phyloP scores from a whole-genome alignment of 37 sponge, comb jelly and placozoan genomes.

The Corticium candelabrum region DNA sequence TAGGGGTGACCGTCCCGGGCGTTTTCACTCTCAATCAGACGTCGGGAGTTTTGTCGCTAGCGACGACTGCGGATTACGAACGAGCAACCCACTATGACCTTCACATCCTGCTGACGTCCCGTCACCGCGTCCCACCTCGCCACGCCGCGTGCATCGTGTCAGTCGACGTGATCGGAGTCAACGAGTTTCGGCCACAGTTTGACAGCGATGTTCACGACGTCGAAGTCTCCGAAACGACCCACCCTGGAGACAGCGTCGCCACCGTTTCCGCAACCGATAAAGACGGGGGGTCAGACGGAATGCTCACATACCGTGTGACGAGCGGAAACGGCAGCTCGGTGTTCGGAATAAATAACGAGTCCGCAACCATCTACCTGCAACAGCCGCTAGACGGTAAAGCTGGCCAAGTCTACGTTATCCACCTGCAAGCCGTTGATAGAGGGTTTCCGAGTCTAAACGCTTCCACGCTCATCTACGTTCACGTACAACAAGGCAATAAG shows the following conservation, averaged over 20 bases:
- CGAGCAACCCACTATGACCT: no score
- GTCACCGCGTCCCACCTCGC: no score
- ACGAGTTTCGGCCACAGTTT: not conserved
- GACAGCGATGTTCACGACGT: not conserved
- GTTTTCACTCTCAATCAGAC: no score
- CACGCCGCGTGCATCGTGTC: no score
- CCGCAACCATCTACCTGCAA: not conserved
- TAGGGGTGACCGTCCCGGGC: no score
- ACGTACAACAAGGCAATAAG: not conserved
- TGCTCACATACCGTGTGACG: not conserved
- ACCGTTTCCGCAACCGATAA: not conserved
- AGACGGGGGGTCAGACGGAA: not conserved
- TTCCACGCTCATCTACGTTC: not conserved
- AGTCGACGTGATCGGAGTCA: not conserved
- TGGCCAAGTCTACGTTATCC: not conserved
- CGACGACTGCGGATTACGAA: no score
- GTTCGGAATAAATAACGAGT: not conserved
- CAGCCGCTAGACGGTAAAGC: not conserved
- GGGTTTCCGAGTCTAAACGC: not conserved
- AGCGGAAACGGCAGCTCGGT: not conserved
- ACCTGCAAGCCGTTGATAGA: not conserved
- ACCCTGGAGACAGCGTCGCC: not conserved
- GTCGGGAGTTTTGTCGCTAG: no score
- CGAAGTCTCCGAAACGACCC: not conserved
- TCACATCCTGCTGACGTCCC: no score